Evolutionary conservation across 2,888 invertebrate genomes (phyloP).

Genomic region (Sabatieria punctata): DNA sequence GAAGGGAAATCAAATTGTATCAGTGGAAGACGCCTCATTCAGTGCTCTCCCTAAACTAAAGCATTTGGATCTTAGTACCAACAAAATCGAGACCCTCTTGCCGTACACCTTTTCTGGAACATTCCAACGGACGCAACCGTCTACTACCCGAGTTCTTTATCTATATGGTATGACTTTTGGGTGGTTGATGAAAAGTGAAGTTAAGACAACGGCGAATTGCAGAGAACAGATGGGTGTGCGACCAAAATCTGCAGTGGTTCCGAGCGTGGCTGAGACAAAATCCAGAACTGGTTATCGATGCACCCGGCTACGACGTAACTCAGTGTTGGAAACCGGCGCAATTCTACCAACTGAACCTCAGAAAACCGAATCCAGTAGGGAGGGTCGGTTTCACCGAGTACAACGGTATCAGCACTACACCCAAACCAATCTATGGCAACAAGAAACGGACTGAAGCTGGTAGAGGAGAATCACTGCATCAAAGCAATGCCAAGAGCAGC

Average conservation of each 20-base stretch:
- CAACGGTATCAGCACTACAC: too few relatives aligned
- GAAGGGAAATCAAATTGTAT: slow-evolving; percentile 19
- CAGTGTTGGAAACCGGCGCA: slow-evolving; percentile 12
- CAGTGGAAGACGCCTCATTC: slow-evolving; percentile 20
- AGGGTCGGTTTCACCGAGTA: too few relatives aligned
- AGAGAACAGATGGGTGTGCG: slow-evolving; percentile 26
- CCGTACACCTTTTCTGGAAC: slow-evolving; percentile 18
- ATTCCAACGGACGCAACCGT: slow-evolving; percentile 7
- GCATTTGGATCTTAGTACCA: slow-evolving; percentile 22
- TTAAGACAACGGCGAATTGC: slow-evolving; percentile 1
- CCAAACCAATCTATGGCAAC: too few relatives aligned
- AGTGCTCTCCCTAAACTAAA: slow-evolving; percentile 16
- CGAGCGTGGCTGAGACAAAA: slow-evolving; percentile 22
- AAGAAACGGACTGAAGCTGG: too few relatives aligned
- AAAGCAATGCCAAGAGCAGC: too few relatives aligned
- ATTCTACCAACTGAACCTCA: background rate
- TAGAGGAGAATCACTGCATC: too few relatives aligned
- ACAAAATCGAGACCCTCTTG: slow-evolving; percentile 18
- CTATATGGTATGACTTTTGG: slow-evolving; percentile 14
- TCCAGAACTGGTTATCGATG: slow-evolving; percentile 18
- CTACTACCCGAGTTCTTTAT: slow-evolving; percentile 12
- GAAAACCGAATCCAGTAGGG: slow-evolving; percentile 1
- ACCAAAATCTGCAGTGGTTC: slow-evolving; percentile 19
- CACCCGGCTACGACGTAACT: slow-evolving; percentile 13
- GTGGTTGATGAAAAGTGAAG: too few relatives aligned